Base-by-base conservation (phyloP, 2,888 invertebrate genomes). In the Biston betularia region DNA sequence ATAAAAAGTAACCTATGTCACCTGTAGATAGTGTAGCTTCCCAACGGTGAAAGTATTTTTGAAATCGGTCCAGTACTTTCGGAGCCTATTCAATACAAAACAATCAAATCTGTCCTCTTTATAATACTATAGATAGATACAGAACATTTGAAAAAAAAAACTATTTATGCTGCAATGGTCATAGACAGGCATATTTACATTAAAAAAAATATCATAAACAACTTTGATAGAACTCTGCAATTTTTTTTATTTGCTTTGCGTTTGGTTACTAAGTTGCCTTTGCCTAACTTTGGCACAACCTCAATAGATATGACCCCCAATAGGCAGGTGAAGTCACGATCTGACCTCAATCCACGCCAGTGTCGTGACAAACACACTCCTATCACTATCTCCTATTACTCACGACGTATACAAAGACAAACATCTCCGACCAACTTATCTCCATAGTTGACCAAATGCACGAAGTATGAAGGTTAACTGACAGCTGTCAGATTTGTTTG, bases 271-370 rank as follows among this genome's bases (percentile, higher is more conserved):
- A 42, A 42, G 10, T 42, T 11, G 42, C 5, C 5, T 42, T 11
- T 42, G 10, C 15, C 3, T 15, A 34, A 50, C 12, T 34, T 50
- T 50, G 50, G 50, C 50, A 50, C 50, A 12, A 24, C 15, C 15
- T 15, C 49, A 35, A 35, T 52, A 45, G 35, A 40, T 42, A 15
- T 61, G 60, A 45, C 65, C 45, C 34, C 49, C 48, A 40, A 50
- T 56, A 54, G 50, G 42, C 63, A 68, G 63, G 67, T 63, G 59
- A 44, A 68, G 59, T 63, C 59, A 68, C 67, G 67, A 55, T 24
- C 14, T 34, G 63, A 56, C 63, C 66, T 42, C 48, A 12, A 59
- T 54, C 15, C 48, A 33, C 12, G 42, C 46, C 10, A 24, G 11
- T 11, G 42, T 59, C 67, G 63, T 68, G 67, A 68, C 66, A 63